A percentile compares a stretch with the other conserved stretches of the same genome.
phyloP scores from a whole-genome alignment of 2,113 vertebrate genomes.

The Cepphus grylle region DNA sequence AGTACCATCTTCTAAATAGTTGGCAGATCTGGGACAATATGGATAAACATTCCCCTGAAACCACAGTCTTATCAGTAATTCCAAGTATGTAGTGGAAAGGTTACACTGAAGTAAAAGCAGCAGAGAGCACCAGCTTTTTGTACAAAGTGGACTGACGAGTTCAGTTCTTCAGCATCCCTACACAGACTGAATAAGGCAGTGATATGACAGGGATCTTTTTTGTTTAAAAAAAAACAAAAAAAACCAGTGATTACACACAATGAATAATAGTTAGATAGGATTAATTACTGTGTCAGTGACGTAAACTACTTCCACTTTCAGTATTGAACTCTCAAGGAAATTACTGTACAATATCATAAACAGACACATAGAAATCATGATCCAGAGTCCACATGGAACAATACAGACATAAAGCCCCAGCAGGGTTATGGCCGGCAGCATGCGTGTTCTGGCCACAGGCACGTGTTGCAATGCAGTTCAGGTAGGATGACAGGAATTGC shows the following conservation, averaged over 20 bases:
- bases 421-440: neutral
- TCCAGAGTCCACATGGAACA: neutral
- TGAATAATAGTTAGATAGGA: neutral
- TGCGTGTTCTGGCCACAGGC: neutral
- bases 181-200: neutral
- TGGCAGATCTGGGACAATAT: neutral
- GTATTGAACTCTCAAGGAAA: neutral
- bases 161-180: neutral
- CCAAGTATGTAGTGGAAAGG: conserved; percentile 27
- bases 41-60: neutral
- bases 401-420: neutral
- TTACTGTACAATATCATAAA: neutral
- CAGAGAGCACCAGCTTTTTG: neutral
- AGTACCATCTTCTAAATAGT: neutral
- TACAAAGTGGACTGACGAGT: neutral
- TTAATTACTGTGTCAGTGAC: neutral
- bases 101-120: neutral
- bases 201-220: neutral
- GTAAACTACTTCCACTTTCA: conserved; percentile 36
- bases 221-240: neutral
- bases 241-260: neutral
- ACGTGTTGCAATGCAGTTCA: neutral
- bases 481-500: neutral
- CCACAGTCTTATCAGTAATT: neutral
- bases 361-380: neutral